phyloP scores from a whole-genome alignment of 2,888 invertebrate species.

The Drosophila suboccidentalis region DNA sequence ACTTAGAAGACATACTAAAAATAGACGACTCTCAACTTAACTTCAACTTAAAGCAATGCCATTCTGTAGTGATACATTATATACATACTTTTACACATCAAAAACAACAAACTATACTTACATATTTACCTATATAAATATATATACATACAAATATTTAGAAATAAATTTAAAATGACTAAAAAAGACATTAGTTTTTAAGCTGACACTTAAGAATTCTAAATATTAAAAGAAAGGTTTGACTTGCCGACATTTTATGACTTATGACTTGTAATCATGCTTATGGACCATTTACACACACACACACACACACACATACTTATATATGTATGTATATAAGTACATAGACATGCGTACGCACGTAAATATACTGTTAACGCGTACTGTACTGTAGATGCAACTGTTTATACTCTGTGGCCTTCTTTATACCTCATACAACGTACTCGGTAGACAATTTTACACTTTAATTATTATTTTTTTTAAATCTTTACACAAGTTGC shows the following conservation, averaged over 20 bases:
- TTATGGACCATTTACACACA: slow-evolving; percentile 72
- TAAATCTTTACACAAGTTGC: slow-evolving; percentile 55
- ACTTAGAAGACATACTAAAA: slow-evolving; percentile 14
- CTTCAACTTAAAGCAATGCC: slow-evolving; percentile 84
- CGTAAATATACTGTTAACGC: slow-evolving; percentile 6
- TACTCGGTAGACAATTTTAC: slow-evolving; percentile 79
- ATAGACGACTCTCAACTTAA: slow-evolving; percentile 38
- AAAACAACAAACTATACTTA: slow-evolving; percentile 32
- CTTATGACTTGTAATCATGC: slow-evolving; percentile 60
- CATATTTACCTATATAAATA: slow-evolving; percentile 25
- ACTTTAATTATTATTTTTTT: slow-evolving; percentile 26
- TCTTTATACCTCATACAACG: slow-evolving; percentile 83
- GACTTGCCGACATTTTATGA: slow-evolving; percentile 58
- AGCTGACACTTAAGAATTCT: slow-evolving; percentile 42
- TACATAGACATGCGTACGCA: slow-evolving; percentile 33
- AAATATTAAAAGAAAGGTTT: slow-evolving; percentile 23
- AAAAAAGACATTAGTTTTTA: slow-evolving; percentile 53
- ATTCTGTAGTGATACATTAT: slow-evolving; percentile 83
- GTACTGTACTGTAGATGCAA: slow-evolving; percentile 41
- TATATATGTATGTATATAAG: slow-evolving; percentile 41
- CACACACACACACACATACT: slow-evolving; percentile 43
- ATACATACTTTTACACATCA: slow-evolving; percentile 46
- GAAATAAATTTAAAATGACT: slow-evolving; percentile 1
- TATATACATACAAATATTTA: slow-evolving; percentile 15
- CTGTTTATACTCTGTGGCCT: slow-evolving; percentile 83